Percentiles rank a stretch among this genome's conserved stretches.
These are phyloP conservation scores for Drosophila siamana DNA, from an alignment of 2,888 invertebrate genomes.

Conservation along the genomic window DNA sequence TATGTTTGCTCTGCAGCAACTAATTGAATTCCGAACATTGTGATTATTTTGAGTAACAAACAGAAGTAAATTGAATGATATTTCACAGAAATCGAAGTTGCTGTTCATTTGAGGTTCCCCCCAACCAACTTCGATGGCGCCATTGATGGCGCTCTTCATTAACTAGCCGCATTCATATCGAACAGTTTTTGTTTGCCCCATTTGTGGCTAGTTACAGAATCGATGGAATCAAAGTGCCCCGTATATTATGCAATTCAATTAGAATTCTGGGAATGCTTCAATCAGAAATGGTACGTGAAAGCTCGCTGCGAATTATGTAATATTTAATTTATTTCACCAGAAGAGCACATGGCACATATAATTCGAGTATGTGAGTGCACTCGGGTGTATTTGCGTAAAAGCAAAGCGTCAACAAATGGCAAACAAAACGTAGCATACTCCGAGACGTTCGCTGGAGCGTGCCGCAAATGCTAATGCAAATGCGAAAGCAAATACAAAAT, in stretches of 20 bases:
- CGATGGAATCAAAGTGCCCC: constrained; percentile 1
- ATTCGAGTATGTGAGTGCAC: constrained; percentile 17
- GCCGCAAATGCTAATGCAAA: constrained; percentile 71
- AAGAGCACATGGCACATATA: not conserved
- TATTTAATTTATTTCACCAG: constrained; percentile 17
- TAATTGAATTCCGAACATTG: constrained; percentile 19
- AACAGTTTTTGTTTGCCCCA: constrained; percentile 1
- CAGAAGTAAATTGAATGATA: not conserved
- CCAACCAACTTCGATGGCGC: not conserved
- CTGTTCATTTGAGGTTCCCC: not conserved
- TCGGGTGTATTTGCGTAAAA: constrained; percentile 40
- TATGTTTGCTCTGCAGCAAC: not conserved
- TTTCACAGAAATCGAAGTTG: not conserved
- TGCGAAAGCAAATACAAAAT: constrained; percentile 30
- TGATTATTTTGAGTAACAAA: constrained; percentile 16
- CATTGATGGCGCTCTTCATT: not conserved
- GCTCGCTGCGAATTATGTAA: constrained; percentile 38
- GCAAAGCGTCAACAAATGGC: constrained; percentile 69
- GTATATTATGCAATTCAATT: constrained; percentile 27
- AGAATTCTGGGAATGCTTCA: not conserved
- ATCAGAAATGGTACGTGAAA: constrained; percentile 13
- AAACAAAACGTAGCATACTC: constrained; percentile 72
- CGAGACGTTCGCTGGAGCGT: constrained; percentile 54
- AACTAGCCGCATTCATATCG: constrained; percentile 10
- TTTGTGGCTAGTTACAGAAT: constrained; percentile 6